Conservation (phyloP, 2,113 vertebrate species). For the Apodemus speciosus region DNA sequence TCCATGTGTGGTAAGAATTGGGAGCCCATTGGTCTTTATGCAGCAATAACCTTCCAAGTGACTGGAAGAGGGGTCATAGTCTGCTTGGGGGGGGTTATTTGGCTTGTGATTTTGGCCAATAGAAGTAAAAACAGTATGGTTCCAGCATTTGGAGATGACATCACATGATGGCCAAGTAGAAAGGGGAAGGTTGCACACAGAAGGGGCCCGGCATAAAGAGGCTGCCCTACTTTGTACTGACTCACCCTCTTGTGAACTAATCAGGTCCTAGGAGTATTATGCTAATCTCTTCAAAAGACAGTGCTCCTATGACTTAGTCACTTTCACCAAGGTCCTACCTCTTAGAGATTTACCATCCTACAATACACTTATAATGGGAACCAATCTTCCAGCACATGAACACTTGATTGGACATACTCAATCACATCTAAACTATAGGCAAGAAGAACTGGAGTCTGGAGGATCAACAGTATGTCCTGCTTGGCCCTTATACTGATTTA, state of each 20-base stretch:
- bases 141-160: neutral
- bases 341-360: neutral
- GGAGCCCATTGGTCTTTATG: rapidly evolving
- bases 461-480: neutral
- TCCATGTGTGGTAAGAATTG: rapidly evolving
- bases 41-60: neutral
- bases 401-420: neutral
- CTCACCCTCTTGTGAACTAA: neutral
- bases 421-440: neutral
- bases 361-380: neutral
- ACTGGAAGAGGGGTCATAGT: neutral
- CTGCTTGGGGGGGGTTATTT: neutral
- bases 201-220: neutral
- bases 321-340: neutral
- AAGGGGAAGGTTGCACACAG: neutral
- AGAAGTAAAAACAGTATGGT: neutral
- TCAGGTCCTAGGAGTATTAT: neutral
- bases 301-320: neutral
- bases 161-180: neutral
- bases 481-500: neutral
- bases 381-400: neutral
- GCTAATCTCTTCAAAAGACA: neutral
- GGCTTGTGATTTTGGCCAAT: neutral
- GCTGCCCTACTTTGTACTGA: neutral
- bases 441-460: neutral